Base-by-base conservation (phyloP, 35 echinoderm and acorn worm genomes). In the Eucidaris tribuloides region DNA sequence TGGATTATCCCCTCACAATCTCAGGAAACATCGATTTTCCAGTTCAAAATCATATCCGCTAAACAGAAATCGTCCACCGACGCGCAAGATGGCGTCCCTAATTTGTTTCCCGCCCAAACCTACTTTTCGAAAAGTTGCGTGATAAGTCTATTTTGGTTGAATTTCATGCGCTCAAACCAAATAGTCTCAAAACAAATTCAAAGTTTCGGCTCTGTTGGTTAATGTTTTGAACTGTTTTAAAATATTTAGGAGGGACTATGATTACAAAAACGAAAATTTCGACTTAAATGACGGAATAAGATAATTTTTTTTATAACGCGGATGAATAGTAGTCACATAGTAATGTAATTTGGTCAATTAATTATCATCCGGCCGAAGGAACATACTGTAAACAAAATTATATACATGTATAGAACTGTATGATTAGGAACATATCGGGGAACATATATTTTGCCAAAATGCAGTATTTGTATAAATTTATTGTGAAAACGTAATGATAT, bases 81-180 rank as follows among this genome's bases (percentile, higher is more conserved):
- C 52, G 80, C 58, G 20, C 80, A 82, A 82, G 56, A 82, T 82
- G 80, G 80, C 80, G 80, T 82, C 80, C 29, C 56, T 82, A 55
- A 60, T 82, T 82, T 82, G 80, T 82, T 82, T 82, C 80, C 80
- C 80, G 80, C 80, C 80, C 80, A 82, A 82, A 82, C 80, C 60
- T 61, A 42, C 46, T 82, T 57, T 82, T 82, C 54, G 80, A 82
- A 82, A 82, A 62, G 33, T 2, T 30, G 15, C 19, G 50, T 59
- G 35, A 35, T 82, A 35, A 36, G 50, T 50, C 58, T 40, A 58
- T 19, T 63, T 25, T 9, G 2, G 28, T n/a, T 30, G 31, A 64
- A 64, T 11, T 64, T 68, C 31, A 38, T 17, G 24, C 68, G 44
- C 68, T 20, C 7, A 38, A 64, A 43, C 24, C 17, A 42, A 42